A percentile compares a stretch with the other conserved stretches of the same genome.
These are phyloP conservation scores for Micrastur ruficollis DNA, from an alignment of 2,797 vertebrate species.

Conservation along the genomic window DNA sequence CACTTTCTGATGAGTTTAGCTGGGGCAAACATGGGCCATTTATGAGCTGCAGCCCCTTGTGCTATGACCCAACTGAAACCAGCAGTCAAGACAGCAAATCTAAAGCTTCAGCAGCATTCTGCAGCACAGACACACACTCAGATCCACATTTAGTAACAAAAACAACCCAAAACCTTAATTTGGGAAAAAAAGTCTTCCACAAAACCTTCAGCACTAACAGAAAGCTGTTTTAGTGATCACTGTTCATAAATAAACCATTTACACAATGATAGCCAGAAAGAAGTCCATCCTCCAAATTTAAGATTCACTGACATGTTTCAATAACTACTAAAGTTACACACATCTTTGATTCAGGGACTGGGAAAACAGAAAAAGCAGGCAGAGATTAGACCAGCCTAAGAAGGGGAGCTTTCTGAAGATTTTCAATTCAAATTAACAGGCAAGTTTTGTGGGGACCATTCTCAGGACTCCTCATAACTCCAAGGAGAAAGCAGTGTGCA, in stretches of 20 bases:
- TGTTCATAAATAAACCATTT: not conserved
- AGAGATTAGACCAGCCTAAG: not conserved
- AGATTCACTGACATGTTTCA: not conserved
- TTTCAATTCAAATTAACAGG: not conserved
- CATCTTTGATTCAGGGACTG: not conserved
- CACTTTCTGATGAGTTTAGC: not conserved
- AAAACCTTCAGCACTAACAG: not conserved
- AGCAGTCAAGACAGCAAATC: not conserved
- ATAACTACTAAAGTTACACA: not conserved
- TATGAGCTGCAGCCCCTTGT: not conserved
- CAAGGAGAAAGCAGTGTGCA: not conserved
- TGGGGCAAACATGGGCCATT: not conserved
- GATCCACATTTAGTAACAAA: not conserved
- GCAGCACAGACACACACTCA: not conserved
- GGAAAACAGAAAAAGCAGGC: not conserved
- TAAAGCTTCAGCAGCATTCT: not conserved
- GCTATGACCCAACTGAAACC: not conserved
- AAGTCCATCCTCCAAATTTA: not conserved
- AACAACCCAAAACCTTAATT: not conserved
- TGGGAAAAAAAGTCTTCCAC: not conserved
- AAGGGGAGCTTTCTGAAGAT: not conserved
- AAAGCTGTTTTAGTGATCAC: not conserved
- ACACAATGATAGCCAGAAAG: not conserved
- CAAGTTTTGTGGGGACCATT: not conserved
- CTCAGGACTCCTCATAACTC: fast-evolving